Percentiles rank a stretch among this genome's conserved stretches.
phyloP scores from a whole-genome alignment of 2,888 invertebrate genomes.

The Hypercompe scribonia region DNA sequence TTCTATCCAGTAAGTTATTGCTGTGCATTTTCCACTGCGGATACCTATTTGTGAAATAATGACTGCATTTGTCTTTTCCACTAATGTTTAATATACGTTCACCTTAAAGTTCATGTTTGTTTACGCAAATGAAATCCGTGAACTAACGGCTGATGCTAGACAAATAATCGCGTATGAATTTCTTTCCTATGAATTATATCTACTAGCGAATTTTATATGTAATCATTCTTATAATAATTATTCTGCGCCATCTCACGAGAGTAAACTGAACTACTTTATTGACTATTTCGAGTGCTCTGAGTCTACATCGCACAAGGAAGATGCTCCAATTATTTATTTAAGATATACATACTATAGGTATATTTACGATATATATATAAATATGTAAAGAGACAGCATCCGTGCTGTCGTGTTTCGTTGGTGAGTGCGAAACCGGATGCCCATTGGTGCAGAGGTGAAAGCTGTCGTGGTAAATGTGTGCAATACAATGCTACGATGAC shows the following conservation, averaged over 20 bases:
- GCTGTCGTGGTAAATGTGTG: too few species aligned
- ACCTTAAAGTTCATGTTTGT: constrained; percentile 10
- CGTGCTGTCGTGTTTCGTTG: too few species aligned
- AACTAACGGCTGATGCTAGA: not conserved
- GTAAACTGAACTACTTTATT: not conserved
- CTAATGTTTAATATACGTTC: constrained; percentile 21
- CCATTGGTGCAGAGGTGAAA: too few species aligned
- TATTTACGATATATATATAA: too few species aligned
- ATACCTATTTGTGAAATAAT: constrained; percentile 42
- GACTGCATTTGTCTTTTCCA: constrained; percentile 38
- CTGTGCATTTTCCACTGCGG: constrained; percentile 46
- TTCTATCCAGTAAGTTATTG: constrained; percentile 44
- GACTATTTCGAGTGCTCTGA: not conserved
- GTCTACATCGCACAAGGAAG: not conserved
- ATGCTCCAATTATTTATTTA: too few species aligned
- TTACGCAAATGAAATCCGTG: not conserved
- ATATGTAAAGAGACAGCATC: too few species aligned
- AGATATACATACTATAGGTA: too few species aligned
- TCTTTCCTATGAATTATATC: not conserved
- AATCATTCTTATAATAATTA: not conserved
- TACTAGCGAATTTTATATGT: not conserved
- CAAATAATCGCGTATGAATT: not conserved
- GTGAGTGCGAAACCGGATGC: too few species aligned
- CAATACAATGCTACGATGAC: too few species aligned
- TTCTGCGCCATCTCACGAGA: not conserved